A percentile compares a stretch with the other conserved stretches of the same genome.
Evolutionary conservation across 2,888 invertebrate genomes (phyloP).

Genomic region (Drosophila cracens): DNA sequence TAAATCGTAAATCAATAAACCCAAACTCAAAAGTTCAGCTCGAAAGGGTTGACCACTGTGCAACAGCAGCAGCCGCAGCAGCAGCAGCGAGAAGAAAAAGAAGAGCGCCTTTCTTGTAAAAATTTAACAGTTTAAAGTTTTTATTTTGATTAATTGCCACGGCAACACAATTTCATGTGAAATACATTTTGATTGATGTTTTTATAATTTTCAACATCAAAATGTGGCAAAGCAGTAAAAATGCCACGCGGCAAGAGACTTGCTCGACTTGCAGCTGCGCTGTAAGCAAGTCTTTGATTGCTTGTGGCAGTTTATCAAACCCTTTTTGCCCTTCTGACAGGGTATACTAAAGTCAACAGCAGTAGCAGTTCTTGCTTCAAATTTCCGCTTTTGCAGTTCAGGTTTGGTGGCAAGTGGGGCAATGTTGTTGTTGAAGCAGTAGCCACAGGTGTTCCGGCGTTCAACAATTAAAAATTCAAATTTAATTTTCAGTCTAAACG

Average conservation of each 20-base stretch:
- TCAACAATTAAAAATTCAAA: conserved; percentile 72
- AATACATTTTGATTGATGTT: conserved; percentile 75
- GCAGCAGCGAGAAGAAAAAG: neutral
- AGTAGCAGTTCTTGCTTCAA: neutral
- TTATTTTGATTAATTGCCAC: conserved; percentile 72
- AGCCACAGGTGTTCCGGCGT: conserved; percentile 51
- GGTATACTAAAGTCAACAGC: neutral
- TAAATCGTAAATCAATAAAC: conserved; percentile 78
- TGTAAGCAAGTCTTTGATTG: neutral
- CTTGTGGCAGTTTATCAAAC: neutral
- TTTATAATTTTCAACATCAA: conserved; percentile 65
- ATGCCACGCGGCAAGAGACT: neutral
- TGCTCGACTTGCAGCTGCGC: neutral
- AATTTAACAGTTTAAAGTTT: conserved; percentile 62
- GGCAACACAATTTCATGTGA: conserved; percentile 53
- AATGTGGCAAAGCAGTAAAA: neutral
- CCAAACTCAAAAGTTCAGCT: conserved; percentile 57
- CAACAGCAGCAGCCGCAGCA: neutral
- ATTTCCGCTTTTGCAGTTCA: conserved; percentile 2
- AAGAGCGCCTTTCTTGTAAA: conserved; percentile 44
- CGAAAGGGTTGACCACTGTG: conserved; percentile 29
- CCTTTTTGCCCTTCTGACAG: neutral
- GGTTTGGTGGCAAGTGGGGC: neutral
- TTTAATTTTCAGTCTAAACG: conserved; percentile 70
- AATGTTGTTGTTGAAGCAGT: neutral